Evolutionary conservation across 2,888 invertebrate species (phyloP).

Genomic region (Maniola hyperantus): DNA sequence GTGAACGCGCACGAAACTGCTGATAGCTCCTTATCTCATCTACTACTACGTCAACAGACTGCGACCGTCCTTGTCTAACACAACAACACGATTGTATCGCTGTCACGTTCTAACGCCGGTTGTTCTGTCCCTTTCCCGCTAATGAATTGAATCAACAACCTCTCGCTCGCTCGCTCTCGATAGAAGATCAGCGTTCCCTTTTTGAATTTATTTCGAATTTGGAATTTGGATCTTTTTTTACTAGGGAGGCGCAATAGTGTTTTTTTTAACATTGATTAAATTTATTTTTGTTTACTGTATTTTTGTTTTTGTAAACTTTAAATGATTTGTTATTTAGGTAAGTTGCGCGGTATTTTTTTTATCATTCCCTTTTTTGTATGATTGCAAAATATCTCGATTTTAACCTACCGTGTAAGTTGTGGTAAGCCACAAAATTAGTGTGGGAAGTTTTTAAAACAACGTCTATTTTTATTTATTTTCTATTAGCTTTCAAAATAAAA

Average conservation of each 20-base stretch:
- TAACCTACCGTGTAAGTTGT: too few species aligned
- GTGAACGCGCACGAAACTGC: slow-evolving; percentile 62
- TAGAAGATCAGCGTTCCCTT: slow-evolving; percentile 65
- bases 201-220: slow-evolving; percentile 71
- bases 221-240: slow-evolving; percentile 56
- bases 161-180: slow-evolving; percentile 77
- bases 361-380: too few species aligned
- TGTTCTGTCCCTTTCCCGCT: slow-evolving; percentile 63
- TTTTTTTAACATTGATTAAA: slow-evolving; percentile 26
- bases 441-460: too few species aligned
- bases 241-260: slow-evolving; percentile 32
- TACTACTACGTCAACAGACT: slow-evolving; percentile 79
- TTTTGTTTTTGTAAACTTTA: neutral
- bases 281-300: neutral
- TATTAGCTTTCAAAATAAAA: too few species aligned
- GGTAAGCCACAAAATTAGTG: too few species aligned
- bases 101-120: slow-evolving; percentile 59
- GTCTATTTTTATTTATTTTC: too few species aligned
- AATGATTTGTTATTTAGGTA: neutral
- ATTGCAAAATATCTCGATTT: too few species aligned
- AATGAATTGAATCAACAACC: slow-evolving; percentile 83
- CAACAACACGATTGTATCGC: slow-evolving; percentile 39
- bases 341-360: too few species aligned
- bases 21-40: slow-evolving; percentile 82
- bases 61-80: slow-evolving; percentile 57